Conservation (phyloP, 2,113 vertebrate genomes). For the Campylomormyrus numenius region DNA sequence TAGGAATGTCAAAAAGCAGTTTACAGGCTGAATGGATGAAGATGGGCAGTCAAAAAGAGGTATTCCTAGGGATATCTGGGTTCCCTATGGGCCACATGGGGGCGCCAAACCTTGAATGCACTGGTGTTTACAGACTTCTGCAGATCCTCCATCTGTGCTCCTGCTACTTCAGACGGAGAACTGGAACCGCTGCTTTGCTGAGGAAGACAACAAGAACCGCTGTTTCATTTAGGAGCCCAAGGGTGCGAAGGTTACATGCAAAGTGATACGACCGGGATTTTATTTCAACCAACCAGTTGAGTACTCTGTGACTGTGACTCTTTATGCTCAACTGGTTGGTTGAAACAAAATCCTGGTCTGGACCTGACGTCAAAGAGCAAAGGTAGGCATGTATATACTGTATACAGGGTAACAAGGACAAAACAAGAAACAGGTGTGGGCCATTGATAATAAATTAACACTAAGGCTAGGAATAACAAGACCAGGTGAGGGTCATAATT, state of each 20-base stretch:
- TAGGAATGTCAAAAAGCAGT: not conserved
- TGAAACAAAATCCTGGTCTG: no score
- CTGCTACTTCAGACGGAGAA: conserved; percentile 25
- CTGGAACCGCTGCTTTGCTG: conserved; percentile 46
- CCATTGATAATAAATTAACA: not conserved
- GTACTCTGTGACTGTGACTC: no score
- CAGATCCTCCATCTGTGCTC: conserved; percentile 16
- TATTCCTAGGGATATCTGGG: not conserved
- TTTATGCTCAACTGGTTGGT: no score
- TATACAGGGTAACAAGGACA: not conserved
- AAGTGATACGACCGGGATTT: not conserved
- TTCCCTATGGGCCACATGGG: not conserved
- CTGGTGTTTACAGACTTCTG: conserved; percentile 37
- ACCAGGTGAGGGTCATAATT: not conserved
- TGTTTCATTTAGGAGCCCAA: not conserved
- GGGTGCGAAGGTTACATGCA: not conserved
- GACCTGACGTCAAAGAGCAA: not conserved
- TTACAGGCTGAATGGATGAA: not conserved
- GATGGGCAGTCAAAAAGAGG: not conserved
- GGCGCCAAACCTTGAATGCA: conserved; percentile 37
- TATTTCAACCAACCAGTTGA: no score
- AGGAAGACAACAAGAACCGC: conserved; percentile 2
- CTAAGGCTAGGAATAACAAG: not conserved
- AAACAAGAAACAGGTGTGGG: not conserved
- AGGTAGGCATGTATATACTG: not conserved